phyloP scores from a whole-genome alignment of 2,888 invertebrate genomes.

The Thecocarcelia acutangulata region DNA sequence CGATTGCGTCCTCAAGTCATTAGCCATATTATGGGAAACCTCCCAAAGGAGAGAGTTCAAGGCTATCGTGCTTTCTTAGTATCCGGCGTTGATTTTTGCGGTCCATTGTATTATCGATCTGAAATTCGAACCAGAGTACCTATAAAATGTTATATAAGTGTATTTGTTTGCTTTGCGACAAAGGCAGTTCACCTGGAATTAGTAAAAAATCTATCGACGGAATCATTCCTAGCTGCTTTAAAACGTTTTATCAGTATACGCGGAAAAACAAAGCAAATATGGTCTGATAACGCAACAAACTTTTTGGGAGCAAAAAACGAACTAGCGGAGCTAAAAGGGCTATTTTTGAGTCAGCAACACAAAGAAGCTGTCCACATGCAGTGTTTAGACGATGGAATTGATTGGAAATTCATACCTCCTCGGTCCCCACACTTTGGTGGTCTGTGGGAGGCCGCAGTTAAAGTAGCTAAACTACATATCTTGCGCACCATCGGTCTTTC shows the following conservation, averaged over 20 bases:
- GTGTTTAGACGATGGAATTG: constrained; percentile 9
- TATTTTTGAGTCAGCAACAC: constrained; percentile 14
- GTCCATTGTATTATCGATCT: constrained; percentile 58
- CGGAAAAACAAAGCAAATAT: constrained; percentile 45
- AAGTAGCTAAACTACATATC: constrained; percentile 49
- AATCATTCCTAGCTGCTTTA: constrained; percentile 49
- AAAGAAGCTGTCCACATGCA: background rate
- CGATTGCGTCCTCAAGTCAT: constrained; percentile 11
- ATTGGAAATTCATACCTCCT: constrained; percentile 19
- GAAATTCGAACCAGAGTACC: constrained; percentile 34
- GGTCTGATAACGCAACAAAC: constrained; percentile 36
- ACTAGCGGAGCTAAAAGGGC: background rate
- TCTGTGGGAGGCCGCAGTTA: no score
- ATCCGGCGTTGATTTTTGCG: constrained; percentile 61
- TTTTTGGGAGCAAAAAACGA: constrained; percentile 44
- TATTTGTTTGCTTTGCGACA: constrained; percentile 63
- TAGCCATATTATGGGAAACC: constrained; percentile 13
- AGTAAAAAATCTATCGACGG: constrained; percentile 33
- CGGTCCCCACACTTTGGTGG: no score
- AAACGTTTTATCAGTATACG: constrained; percentile 38
- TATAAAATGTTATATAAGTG: constrained; percentile 45
- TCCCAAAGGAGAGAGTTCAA: constrained; percentile 21
- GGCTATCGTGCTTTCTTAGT: constrained; percentile 30
- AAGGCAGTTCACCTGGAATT: constrained; percentile 44
- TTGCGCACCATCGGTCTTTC: constrained; percentile 25